Percentiles rank a stretch among this genome's conserved stretches.
These are phyloP conservation scores for Fratercula arctica DNA, from an alignment of 2,797 vertebrate species.

Conservation along the genomic window DNA sequence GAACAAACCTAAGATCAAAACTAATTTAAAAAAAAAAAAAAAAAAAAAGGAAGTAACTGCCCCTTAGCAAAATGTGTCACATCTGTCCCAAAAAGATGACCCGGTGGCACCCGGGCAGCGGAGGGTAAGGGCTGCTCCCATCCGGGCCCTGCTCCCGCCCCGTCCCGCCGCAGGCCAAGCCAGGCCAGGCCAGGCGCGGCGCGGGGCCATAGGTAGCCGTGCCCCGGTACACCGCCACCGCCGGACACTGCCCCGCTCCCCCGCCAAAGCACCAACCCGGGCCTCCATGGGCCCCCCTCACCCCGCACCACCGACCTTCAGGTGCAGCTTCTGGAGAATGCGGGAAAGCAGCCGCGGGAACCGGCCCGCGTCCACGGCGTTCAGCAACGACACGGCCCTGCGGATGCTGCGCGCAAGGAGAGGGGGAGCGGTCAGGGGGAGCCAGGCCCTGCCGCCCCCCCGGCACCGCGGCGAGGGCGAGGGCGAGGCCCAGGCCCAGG, in stretches of 20 bases:
- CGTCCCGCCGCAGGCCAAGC: background rate
- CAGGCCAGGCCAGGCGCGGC: too few relatives aligned
- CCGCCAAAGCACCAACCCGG: background rate
- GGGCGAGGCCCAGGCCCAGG: too few relatives aligned
- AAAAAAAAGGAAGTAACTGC: accelerated
- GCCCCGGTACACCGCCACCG: background rate
- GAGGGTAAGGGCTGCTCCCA: too few relatives aligned
- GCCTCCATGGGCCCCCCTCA: background rate
- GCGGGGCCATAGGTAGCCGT: background rate
- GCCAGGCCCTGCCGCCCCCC: too few relatives aligned
- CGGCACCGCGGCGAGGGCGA: too few relatives aligned
- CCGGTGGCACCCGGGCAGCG: accelerated
- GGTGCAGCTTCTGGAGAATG: slow-evolving; percentile 93
- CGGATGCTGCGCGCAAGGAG: slow-evolving; percentile 82
- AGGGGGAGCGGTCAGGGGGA: background rate
- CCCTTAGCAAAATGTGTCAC: accelerated
- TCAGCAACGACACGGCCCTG: slow-evolving; percentile 89
- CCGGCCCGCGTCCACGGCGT: slow-evolving; percentile 84
- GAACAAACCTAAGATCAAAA: background rate
- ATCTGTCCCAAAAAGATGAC: accelerated
- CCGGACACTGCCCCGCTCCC: accelerated
- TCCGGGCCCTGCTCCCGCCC: background rate
- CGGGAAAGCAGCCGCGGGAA: slow-evolving; percentile 90
- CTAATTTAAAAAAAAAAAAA: too few relatives aligned
- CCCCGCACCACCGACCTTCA: slow-evolving; percentile 83